Percentiles rank a stretch among this genome's conserved stretches.
Conservation (phyloP, 2,113 vertebrate genomes). For the Microtus montanus region DNA sequence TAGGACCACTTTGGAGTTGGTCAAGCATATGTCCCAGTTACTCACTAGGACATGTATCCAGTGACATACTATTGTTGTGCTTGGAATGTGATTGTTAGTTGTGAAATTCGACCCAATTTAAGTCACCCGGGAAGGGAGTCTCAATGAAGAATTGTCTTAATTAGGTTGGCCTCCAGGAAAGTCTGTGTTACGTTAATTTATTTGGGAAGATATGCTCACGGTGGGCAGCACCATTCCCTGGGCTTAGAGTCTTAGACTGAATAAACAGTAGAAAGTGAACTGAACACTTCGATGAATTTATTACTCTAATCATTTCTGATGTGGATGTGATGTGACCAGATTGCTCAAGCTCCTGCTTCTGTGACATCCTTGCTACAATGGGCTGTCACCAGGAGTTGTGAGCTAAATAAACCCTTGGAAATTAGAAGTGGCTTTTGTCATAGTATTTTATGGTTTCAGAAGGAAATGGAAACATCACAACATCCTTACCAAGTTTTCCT, state of each 20-base stretch:
- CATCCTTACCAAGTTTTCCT: background rate
- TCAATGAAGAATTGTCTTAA: background rate
- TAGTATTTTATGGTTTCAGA: background rate
- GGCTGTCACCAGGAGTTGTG: background rate
- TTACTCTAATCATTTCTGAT: background rate
- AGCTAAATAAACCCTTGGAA: background rate
- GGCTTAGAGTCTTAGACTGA: background rate
- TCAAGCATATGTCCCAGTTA: background rate
- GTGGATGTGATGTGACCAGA: background rate
- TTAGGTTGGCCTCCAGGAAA: background rate
- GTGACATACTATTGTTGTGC: background rate
- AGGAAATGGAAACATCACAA: background rate
- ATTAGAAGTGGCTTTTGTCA: background rate
- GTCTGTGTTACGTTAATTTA: background rate
- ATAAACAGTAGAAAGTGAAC: background rate
- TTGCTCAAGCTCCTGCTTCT: background rate
- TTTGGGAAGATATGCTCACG: background rate
- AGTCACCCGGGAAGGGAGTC: background rate
- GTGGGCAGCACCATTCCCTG: background rate
- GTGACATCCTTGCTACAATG: background rate
- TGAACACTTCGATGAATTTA: background rate
- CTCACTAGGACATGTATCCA: background rate
- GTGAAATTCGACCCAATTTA: background rate
- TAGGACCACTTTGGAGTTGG: accelerated
- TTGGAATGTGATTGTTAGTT: background rate